Evolutionary conservation across 2,797 vertebrate genomes (phyloP), one percentile per base, ranked within the genome.

Genomic region (Anableps anableps): DNA sequence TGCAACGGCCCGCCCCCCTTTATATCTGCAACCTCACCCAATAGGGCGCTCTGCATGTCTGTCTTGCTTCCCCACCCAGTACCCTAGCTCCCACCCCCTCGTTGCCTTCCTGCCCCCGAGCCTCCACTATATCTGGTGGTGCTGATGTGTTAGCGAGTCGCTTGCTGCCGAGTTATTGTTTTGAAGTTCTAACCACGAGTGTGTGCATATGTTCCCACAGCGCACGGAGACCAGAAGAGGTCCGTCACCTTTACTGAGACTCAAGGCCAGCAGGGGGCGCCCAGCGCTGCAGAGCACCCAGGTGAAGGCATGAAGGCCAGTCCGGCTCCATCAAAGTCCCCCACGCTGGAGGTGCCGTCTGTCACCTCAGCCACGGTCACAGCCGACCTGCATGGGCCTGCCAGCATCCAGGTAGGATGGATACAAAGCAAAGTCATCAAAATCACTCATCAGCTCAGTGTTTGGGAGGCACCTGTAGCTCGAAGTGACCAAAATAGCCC

Each of bases 161-260:
- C n/a, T 31, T 17, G 58, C 41, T 45, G 55, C 4, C 0, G 1
- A 66, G 19, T 31, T 29, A 1, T 0, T 75, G 43, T 74, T 31
- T 17, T n/a, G 2, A 23, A 1, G 2, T 82, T 80, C 80, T 75
- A 58, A 75, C 38, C 11, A 1, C 53, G 1, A 74, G 86, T 50
- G 0, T 88, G 62, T 92, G 21, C 51, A 53, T 53, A n/a, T 58
- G 77, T 89, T 62, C 51, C 91, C 79, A 60, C 93, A 96, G 95
- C 85, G 3, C 94, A 96, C 72, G 96, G 9, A 0, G 98, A 99
- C 93, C 98, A 99, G 92, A 99, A 99, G 94, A 96, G 98, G 82
- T 98, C 97, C 0, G 99, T 99, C 83, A 99, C 99, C 58, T 99
- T 99, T 89, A 99, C 97, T 0, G 98, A 99, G 91, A 95, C 86